Percentiles rank a stretch among this genome's conserved stretches.
Conservation (phyloP, 1,140 invertebrate species). For the Drosophila athabasca region DNA sequence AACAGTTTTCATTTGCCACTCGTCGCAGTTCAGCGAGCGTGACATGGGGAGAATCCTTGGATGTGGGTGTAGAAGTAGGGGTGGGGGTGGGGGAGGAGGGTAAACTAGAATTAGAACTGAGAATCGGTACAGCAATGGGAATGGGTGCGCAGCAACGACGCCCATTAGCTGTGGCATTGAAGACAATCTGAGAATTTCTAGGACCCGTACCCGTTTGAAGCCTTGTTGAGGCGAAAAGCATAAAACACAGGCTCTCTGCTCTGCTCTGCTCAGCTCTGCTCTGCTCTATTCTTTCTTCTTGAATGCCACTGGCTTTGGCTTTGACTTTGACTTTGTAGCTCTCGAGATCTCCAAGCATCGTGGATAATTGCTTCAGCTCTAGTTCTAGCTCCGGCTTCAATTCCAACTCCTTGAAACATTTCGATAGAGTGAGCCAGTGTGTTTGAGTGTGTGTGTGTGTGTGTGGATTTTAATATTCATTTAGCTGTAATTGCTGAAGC, state of each 20-base stretch:
- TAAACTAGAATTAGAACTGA: too few species aligned
- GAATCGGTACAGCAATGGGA: too few species aligned
- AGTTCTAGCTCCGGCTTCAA: not conserved
- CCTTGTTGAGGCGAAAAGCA: slow-evolving; percentile 7
- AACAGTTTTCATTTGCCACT: slow-evolving; percentile 64
- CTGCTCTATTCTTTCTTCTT: not conserved
- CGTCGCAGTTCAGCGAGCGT: slow-evolving; percentile 78
- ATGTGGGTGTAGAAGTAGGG: not conserved
- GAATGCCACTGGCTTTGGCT: slow-evolving; percentile 18
- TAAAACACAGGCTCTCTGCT: slow-evolving; percentile 24
- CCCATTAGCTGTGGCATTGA: too few species aligned
- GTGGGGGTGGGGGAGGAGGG: too few species aligned
- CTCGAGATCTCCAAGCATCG: slow-evolving; percentile 26
- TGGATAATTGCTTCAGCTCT: slow-evolving; percentile 34
- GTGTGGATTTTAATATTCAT: slow-evolving; percentile 75
- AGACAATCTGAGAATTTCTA: slow-evolving; percentile 29
- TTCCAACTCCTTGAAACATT: too few species aligned
- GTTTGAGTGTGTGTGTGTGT: not conserved
- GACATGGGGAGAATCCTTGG: slow-evolving; percentile 72
- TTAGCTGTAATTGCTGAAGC: slow-evolving; percentile 70
- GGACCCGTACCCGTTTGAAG: slow-evolving; percentile 12
- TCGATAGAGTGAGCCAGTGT: too few species aligned
- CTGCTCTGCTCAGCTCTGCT: too few species aligned
- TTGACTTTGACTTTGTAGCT: slow-evolving; percentile 39
- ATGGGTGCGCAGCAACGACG: too few species aligned